Evolutionary conservation across 1,140 invertebrate genomes (phyloP).

Genomic region (Tribolium madens): DNA sequence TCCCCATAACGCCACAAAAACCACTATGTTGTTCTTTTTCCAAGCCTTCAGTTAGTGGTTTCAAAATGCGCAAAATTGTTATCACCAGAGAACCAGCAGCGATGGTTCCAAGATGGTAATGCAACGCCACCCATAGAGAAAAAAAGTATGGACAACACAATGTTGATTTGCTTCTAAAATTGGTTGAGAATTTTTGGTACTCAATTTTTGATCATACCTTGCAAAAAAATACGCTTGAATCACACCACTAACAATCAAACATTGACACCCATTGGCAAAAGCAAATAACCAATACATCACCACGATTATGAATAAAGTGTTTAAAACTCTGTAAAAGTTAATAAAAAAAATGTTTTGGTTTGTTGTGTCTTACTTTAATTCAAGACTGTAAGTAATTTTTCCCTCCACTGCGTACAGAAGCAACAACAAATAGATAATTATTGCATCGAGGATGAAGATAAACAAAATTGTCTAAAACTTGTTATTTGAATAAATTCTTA

Average conservation of each 20-base stretch:
- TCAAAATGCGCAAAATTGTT: neutral
- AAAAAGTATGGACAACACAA: neutral
- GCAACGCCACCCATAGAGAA: neutral
- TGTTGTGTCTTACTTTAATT: neutral
- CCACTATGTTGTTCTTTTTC: neutral
- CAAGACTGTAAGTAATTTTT: neutral
- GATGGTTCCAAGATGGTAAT: neutral
- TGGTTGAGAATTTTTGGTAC: neutral
- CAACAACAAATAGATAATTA: neutral
- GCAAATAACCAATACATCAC: neutral
- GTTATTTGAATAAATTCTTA: neutral
- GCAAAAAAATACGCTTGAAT: constrained; percentile 2
- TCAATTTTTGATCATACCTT: neutral
- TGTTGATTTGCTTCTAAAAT: neutral
- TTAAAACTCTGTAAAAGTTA: neutral
- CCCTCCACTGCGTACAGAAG: neutral
- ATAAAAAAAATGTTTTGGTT: neutral
- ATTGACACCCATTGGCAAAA: constrained; percentile 2
- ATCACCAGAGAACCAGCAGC: neutral
- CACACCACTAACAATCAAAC: neutral
- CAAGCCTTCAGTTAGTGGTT: neutral
- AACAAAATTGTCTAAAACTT: neutral
- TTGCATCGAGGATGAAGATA: neutral
- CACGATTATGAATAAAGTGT: neutral
- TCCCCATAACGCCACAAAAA: neutral